Percentiles rank a stretch among this genome's conserved stretches.
These are phyloP conservation scores for Chlamydotis undulata DNA, from an alignment of 2,113 vertebrate genomes.

Conservation along the genomic window DNA sequence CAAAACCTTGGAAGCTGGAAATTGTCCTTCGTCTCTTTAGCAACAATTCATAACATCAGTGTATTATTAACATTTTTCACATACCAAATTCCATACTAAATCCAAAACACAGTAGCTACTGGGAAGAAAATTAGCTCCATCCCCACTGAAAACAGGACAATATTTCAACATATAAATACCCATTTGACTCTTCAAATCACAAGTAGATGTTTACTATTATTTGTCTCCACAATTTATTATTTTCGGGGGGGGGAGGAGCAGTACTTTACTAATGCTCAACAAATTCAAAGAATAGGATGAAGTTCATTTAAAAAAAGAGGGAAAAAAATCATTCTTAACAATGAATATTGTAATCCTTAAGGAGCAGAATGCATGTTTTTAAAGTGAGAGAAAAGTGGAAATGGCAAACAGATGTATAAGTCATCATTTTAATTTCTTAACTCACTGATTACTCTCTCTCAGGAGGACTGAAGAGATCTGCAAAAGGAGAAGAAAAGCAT, in stretches of 20 bases:
- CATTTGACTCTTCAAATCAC: not conserved
- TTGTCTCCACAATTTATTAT: not conserved
- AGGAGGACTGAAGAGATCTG: not conserved
- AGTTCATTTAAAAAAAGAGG: not conserved
- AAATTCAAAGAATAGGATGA: not conserved
- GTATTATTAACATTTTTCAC: too few relatives aligned
- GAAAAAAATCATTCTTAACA: not conserved
- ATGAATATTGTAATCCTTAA: not conserved
- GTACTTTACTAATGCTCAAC: not conserved
- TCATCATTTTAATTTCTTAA: not conserved
- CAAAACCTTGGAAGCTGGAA: too few relatives aligned
- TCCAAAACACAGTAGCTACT: too few relatives aligned
- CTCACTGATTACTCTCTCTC: not conserved
- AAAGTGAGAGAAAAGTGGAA: not conserved
- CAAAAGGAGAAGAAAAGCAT: not conserved
- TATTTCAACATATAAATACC: not conserved
- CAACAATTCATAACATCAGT: too few relatives aligned
- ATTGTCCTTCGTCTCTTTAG: too few relatives aligned
- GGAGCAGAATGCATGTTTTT: not conserved
- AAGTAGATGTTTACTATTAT: not conserved
- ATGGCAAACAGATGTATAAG: not conserved
- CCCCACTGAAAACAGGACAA: too few relatives aligned
- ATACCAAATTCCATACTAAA: too few relatives aligned
- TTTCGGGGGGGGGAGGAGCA: not conserved
- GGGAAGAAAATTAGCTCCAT: too few relatives aligned